Conservation (phyloP, 2,888 invertebrate genomes). For the Azorinus chamasolen region DNA sequence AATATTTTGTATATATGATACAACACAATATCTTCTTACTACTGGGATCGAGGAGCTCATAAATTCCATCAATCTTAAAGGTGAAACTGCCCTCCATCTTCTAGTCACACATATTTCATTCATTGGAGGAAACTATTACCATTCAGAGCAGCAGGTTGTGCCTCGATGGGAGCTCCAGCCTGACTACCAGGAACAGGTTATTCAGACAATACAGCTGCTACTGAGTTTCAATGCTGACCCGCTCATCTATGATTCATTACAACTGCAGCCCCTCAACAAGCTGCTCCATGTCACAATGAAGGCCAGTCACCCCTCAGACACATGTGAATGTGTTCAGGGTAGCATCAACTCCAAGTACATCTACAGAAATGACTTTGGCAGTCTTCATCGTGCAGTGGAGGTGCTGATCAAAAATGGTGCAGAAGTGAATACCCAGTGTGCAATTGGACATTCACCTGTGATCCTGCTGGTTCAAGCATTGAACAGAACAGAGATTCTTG, state of each 20-base stretch:
- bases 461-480: conserved; percentile 92
- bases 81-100: conserved; percentile 91
- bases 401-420: conserved; percentile 80
- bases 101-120: conserved; percentile 88
- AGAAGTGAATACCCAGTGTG: conserved; percentile 75
- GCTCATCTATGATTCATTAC: conserved; percentile 87
- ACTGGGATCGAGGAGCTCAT: conserved; percentile 91
- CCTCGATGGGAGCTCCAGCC: conserved; percentile 80
- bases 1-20: conserved; percentile 89
- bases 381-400: conserved; percentile 75
- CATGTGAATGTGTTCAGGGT: conserved; percentile 90
- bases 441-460: conserved; percentile 88
- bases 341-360: conserved; percentile 88
- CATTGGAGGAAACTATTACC: conserved; percentile 75
- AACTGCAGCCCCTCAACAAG: conserved; percentile 92
- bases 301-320: conserved; percentile 89
- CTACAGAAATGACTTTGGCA: conserved; percentile 79
- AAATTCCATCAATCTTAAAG: conserved; percentile 91
- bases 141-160: conserved; percentile 87
- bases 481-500: conserved; percentile 91
- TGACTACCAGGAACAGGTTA: conserved; percentile 82
- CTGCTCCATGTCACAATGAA: conserved; percentile 87
- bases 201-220: conserved; percentile 78
- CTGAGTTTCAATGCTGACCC: conserved; percentile 84
- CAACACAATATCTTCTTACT: conserved; percentile 90